phyloP scores from a whole-genome alignment of 2,113 vertebrate genomes.

The Eurystomus gularis region DNA sequence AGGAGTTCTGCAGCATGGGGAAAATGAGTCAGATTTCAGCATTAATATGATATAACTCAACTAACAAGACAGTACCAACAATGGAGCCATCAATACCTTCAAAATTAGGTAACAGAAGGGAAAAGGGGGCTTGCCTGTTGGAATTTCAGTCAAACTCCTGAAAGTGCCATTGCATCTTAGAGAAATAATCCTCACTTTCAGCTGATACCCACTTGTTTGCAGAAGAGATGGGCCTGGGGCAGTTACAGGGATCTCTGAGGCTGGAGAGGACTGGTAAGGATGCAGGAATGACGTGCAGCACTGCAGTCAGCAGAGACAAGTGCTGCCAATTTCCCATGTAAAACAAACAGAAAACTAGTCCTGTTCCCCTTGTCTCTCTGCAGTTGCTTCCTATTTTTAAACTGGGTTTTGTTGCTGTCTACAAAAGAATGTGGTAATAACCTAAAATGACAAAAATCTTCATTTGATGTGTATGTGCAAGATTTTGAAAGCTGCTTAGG shows the following conservation, averaged over 20 bases:
- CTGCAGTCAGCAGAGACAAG: not conserved
- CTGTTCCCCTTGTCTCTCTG: not conserved
- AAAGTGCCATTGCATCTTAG: not conserved
- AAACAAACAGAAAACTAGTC: slow-evolving; percentile 6
- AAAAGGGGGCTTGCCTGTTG: not conserved
- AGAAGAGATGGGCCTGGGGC: not conserved
- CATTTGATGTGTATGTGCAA: not conserved
- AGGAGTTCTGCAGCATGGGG: not conserved
- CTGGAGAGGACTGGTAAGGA: not conserved
- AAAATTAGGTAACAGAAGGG: not conserved
- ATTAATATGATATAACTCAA: not conserved
- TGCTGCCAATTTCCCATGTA: not conserved
- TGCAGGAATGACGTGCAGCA: not conserved
- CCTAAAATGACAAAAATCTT: not conserved
- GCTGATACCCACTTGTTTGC: not conserved
- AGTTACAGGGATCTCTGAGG: accelerated
- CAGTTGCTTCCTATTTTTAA: not conserved
- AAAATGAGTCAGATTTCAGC: not conserved
- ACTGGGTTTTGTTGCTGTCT: slow-evolving; percentile 8
- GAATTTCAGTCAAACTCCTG: not conserved
- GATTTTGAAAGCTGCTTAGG: not conserved
- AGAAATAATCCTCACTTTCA: not conserved
- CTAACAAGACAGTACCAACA: not conserved
- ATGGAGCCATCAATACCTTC: not conserved
- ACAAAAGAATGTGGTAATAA: not conserved